A percentile compares a stretch with the other conserved stretches of the same genome.
These are phyloP conservation scores for Stenoptilia bipunctidactyla DNA, from an alignment of 2,888 invertebrate species.

Conservation along the genomic window DNA sequence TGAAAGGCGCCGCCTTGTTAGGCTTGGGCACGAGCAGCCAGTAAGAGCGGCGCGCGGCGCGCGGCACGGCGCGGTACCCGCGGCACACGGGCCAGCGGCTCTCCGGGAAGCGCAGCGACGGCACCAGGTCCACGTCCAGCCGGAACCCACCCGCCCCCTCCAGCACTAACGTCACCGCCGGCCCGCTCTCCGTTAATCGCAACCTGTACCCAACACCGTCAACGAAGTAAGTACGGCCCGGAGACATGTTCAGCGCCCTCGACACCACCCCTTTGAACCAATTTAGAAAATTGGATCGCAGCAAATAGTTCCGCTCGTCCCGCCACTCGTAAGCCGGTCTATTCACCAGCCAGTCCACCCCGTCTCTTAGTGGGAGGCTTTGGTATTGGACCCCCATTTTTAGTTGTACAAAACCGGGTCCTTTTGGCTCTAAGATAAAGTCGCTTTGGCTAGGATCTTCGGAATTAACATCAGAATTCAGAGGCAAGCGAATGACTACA, in stretches of 20 bases:
- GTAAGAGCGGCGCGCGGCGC: slow-evolving; percentile 14
- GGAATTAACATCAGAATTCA: slow-evolving; percentile 27
- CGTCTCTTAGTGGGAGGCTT: slow-evolving; percentile 28
- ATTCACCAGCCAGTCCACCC: slow-evolving; percentile 31
- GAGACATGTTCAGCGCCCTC: slow-evolving; percentile 41
- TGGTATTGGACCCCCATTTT: slow-evolving; percentile 41
- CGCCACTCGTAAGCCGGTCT: slow-evolving; percentile 46
- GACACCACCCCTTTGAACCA: slow-evolving; percentile 68
- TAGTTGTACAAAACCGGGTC: slow-evolving; percentile 56
- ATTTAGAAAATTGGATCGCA: slow-evolving; percentile 49
- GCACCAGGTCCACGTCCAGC: slow-evolving; percentile 66
- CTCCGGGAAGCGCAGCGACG: slow-evolving; percentile 56
- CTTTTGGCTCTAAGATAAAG: slow-evolving; percentile 38
- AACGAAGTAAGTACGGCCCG: slow-evolving; percentile 20
- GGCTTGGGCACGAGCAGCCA: slow-evolving; percentile 67
- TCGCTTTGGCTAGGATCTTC: slow-evolving; percentile 31
- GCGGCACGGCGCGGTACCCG: slow-evolving; percentile 13
- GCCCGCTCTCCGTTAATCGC: slow-evolving; percentile 42
- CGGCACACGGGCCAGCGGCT: slow-evolving; percentile 42
- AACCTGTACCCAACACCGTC: slow-evolving; percentile 45
- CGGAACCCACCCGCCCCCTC: slow-evolving; percentile 26
- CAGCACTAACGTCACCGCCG: slow-evolving; percentile 68
- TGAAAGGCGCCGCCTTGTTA: slow-evolving; percentile 24
- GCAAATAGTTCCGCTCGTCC: slow-evolving; percentile 41
- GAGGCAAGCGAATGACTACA: slow-evolving; percentile 62